Evolutionary conservation across 2,797 vertebrate genomes (phyloP).

Genomic region (Podarcis lilfordi): DNA sequence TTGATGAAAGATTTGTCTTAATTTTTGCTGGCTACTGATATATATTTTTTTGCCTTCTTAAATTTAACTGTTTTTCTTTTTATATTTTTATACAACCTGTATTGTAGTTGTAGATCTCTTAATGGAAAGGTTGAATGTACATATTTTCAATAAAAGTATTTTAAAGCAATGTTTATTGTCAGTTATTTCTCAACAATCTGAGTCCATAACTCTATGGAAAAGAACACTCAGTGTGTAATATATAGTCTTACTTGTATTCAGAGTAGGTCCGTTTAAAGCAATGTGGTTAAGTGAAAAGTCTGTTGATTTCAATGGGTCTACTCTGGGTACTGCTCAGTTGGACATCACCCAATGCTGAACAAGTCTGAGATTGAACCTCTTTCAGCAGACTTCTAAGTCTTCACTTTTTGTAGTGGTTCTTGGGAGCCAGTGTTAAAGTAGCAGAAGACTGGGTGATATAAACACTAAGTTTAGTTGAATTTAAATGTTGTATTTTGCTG

Average conservation of each 20-base stretch:
- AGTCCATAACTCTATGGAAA: background rate
- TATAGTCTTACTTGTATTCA: too few relatives aligned
- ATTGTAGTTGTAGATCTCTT: background rate
- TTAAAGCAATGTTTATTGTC: background rate
- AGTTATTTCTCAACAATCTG: background rate
- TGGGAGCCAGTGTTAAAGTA: background rate
- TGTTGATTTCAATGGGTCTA: too few relatives aligned
- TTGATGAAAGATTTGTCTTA: background rate
- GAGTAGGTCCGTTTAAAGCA: too few relatives aligned
- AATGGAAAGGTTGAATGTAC: background rate
- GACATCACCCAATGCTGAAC: background rate
- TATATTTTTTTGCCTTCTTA: background rate
- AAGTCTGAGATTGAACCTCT: background rate
- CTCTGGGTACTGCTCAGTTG: too few relatives aligned
- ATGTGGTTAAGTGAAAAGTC: too few relatives aligned
- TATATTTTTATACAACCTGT: background rate
- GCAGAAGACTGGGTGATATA: background rate
- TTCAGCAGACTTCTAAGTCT: background rate
- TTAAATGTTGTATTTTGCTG: background rate
- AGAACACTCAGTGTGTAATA: background rate
- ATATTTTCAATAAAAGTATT: background rate
- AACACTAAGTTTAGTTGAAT: background rate
- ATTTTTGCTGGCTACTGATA: background rate
- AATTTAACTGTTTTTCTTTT: background rate
- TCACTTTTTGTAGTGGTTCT: background rate